Conservation (phyloP, 2,797 vertebrate genomes). For the Siniperca obscura region DNA sequence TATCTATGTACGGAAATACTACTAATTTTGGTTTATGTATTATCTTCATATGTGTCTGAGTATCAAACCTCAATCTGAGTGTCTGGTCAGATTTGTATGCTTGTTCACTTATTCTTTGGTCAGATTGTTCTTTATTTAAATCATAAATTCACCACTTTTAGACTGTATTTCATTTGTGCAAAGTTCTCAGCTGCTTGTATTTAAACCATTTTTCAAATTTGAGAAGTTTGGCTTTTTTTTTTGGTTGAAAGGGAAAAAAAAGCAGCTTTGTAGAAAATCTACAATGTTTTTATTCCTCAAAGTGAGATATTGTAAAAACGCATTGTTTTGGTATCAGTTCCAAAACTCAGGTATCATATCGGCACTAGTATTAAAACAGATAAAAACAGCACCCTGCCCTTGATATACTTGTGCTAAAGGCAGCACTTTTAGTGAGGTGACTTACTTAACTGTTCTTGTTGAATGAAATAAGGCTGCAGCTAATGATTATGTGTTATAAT, state of each 20-base stretch:
- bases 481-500: too few species aligned
- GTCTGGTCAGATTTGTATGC: background rate
- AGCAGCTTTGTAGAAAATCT: background rate
- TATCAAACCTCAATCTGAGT: background rate
- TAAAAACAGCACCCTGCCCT: background rate
- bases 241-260: background rate
- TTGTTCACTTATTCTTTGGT: fast-evolving
- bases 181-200: background rate
- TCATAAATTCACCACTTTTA: background rate
- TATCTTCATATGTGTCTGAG: background rate
- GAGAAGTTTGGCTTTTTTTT: constrained; percentile 1
- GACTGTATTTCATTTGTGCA: background rate
- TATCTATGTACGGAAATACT: background rate
- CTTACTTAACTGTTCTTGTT: too few species aligned
- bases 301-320: background rate
- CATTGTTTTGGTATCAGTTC: too few species aligned
- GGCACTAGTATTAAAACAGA: background rate
- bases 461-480: too few species aligned
- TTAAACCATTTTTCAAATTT: background rate
- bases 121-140: background rate
- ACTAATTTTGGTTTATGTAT: background rate
- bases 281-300: background rate
- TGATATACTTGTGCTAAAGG: too few species aligned
- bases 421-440: too few species aligned
- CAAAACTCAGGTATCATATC: background rate